These are phyloP conservation scores for Struthio camelus DNA, from an alignment of 2,113 vertebrate genomes.

Conservation along the genomic window DNA sequence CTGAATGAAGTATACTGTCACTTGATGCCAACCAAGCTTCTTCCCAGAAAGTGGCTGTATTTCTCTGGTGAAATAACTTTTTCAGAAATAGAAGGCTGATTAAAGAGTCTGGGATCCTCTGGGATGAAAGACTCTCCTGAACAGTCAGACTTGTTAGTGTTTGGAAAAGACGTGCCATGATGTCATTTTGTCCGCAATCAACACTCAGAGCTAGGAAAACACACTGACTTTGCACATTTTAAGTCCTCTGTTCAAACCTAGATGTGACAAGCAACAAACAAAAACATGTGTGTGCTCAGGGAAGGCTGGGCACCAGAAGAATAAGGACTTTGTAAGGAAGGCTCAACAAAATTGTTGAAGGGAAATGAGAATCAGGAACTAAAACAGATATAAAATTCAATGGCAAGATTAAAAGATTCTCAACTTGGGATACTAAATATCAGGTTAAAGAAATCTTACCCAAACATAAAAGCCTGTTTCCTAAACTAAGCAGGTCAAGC, in stretches of 20 bases:
- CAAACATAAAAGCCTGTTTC: neutral
- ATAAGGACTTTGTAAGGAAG: neutral
- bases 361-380: neutral
- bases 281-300: neutral
- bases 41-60: neutral
- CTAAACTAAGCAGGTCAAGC: neutral
- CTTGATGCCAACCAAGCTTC: neutral
- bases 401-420: neutral
- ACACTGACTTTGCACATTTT: neutral
- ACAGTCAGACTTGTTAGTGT: neutral
- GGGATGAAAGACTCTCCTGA: neutral
- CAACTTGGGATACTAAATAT: neutral
- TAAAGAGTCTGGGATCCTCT: neutral
- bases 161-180: neutral
- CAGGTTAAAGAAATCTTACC: neutral
- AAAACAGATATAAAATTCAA: neutral
- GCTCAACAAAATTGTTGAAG: neutral
- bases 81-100: neutral
- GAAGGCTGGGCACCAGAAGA: neutral
- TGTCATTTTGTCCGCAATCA: neutral
- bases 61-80: neutral
- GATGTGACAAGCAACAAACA: neutral
- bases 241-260: neutral
- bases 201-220: neutral
- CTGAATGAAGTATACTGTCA: neutral